These are phyloP conservation scores for Sminthurinus aureus DNA, from an alignment of 2,888 invertebrate genomes.

Conservation along the genomic window DNA sequence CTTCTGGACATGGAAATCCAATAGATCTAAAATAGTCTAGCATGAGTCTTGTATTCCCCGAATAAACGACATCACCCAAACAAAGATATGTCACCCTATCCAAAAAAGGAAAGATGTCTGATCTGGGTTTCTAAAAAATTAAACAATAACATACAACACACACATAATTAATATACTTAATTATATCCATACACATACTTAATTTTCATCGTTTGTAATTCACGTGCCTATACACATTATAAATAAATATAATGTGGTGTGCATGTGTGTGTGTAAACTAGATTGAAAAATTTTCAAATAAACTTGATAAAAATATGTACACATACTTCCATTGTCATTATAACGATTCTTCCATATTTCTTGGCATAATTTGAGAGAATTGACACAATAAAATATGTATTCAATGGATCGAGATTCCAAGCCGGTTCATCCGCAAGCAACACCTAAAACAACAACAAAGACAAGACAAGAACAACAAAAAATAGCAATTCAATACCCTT, in stretches of 20 bases:
- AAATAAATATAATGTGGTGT: no score
- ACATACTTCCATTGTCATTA: conserved; percentile 91
- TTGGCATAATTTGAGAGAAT: conserved; percentile 87
- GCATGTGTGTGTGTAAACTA: no score
- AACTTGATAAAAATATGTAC: no score
- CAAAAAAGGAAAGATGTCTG: conserved; percentile 94
- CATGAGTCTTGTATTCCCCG: conserved; percentile 90
- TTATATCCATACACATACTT: no score
- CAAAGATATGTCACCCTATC: conserved; percentile 91
- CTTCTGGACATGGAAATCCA: conserved; percentile 94
- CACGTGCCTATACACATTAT: no score
- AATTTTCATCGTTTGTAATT: no score
- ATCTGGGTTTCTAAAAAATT: conserved; percentile 88
- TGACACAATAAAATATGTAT: conserved; percentile 92
- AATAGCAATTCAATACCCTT: neutral
- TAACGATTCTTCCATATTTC: conserved; percentile 87
- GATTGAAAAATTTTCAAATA: no score
- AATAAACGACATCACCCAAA: conserved; percentile 89
- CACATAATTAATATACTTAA: no score
- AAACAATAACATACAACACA: no score
- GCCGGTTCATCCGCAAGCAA: conserved; percentile 92
- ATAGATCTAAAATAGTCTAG: conserved; percentile 93
- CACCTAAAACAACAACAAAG: conserved; percentile 76
- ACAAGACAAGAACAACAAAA: conserved; percentile 16
- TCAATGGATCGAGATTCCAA: conserved; percentile 91